Base-by-base conservation (phyloP, 1,140 invertebrate species). In the Zophobas atratus region DNA sequence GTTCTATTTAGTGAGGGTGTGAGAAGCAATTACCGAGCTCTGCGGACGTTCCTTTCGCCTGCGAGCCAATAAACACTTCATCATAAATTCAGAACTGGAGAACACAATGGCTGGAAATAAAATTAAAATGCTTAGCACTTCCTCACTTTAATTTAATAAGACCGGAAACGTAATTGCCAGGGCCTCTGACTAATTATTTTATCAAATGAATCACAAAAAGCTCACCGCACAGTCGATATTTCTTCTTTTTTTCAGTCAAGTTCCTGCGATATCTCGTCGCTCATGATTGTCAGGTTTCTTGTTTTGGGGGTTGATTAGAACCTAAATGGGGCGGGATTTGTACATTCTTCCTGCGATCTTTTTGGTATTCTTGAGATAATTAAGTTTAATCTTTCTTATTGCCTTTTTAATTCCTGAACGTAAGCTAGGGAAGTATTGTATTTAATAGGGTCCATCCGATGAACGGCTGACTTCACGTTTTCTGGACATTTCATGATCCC, bases 111-210 rank as follows among this genome's bases (percentile, higher is more conserved):
- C 60, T 46, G 75, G 76, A 82, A 82, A 83, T 81, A 80, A 84
- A 83, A 84, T 84, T 84, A 83, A 81, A 82, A 84, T 84, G 82
- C 82, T 82, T 81, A 79, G 79, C 82, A 81, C 81, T 84, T 81
- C 79, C 80, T 80, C 80, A 78, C 77, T 82, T 83, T 82, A 82
- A 84, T 83, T 84, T 80, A 81, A 84, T 84, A 84, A 84, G 82
- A 82, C 71, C 77, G 77, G 79, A 79, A 80, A 80, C 79, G 82
- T 82, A 81, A 83, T 83, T 82, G 80, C 77, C 77, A 75, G 55
- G 70, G 79, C 78, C 77, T 77, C 48, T 46, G 77, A 67, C 78
- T 84, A 84, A 83, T 84, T 82, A 83, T 82, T 82, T 82, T 82
- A 82, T 81, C 76, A 81, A 82, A 82, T 82, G 79, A 82, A 81